These are phyloP conservation scores for Lepisosteus oculatus DNA, from an alignment of 2,113 vertebrate species.

Conservation along the genomic window DNA sequence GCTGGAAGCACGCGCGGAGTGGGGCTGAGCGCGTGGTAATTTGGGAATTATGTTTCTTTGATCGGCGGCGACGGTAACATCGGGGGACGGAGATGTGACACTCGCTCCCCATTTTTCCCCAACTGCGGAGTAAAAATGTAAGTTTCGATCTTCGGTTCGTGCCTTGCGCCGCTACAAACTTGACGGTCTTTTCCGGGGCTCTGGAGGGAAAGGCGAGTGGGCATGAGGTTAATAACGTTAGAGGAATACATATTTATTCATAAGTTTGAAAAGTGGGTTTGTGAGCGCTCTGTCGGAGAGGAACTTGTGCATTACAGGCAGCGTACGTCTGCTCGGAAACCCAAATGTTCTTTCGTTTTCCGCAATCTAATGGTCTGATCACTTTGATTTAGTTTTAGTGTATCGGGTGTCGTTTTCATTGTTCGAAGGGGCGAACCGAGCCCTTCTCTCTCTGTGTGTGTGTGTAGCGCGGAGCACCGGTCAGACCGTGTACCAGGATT, in stretches of 20 bases:
- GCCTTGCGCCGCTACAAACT: constrained; percentile 39
- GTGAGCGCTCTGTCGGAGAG: no score
- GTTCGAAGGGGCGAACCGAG: constrained; percentile 23
- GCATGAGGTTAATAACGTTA: no score
- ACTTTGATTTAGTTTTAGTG: not conserved
- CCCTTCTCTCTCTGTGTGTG: not conserved
- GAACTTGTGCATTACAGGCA: no score
- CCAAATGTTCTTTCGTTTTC: not conserved
- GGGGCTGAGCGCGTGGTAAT: not conserved
- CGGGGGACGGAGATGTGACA: constrained; percentile 8
- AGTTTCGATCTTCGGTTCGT: constrained; percentile 38
- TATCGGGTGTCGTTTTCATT: constrained; percentile 25
- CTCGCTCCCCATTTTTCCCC: constrained; percentile 13
- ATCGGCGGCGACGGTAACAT: constrained; percentile 8
- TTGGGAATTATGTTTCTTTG: constrained; percentile 11
- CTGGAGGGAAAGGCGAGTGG: no score
- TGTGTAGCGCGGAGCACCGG: constrained; percentile 30
- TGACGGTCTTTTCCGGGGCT: constrained; percentile 17
- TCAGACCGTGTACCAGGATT: constrained; percentile 29
- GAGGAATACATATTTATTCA: no score
- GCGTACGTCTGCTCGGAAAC: no score
- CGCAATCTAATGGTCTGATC: not conserved
- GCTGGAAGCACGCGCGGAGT: not conserved
- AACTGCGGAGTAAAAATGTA: constrained; percentile 10
- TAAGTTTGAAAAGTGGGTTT: no score